Evolutionary conservation across 1,140 invertebrate species (phyloP).

Genomic region (Monomorium pharaonis): DNA sequence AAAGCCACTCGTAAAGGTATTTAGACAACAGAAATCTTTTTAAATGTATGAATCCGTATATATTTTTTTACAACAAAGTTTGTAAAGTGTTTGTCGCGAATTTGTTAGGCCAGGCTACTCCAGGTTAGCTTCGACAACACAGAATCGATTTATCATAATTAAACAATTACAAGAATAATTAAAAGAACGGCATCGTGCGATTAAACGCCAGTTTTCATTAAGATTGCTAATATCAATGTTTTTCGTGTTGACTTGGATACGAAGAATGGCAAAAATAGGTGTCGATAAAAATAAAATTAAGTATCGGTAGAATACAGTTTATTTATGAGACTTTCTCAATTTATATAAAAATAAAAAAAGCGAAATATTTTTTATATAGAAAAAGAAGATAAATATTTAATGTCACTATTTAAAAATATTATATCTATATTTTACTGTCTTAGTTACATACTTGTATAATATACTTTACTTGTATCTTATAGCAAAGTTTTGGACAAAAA

Average conservation of each 20-base stretch:
- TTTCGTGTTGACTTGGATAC: background rate
- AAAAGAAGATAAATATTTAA: constrained; percentile 1
- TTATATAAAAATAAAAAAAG: background rate
- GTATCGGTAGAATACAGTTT: background rate
- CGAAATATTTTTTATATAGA: too few species aligned
- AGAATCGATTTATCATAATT: constrained; percentile 11
- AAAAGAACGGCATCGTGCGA: too few species aligned
- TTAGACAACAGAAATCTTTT: background rate
- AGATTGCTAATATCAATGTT: background rate
- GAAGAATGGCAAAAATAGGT: background rate
- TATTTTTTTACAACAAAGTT: background rate
- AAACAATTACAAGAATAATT: background rate
- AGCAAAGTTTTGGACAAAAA: background rate
- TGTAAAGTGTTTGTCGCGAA: background rate
- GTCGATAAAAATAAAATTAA: background rate
- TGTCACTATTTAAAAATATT: background rate
- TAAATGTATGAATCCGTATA: background rate
- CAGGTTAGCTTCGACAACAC: background rate
- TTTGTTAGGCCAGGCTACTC: background rate
- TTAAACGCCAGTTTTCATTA: background rate
- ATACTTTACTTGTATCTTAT: background rate
- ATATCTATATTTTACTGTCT: background rate
- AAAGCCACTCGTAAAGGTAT: background rate
- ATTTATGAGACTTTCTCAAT: background rate
- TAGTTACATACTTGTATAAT: background rate